Percentiles rank a stretch among this genome's conserved stretches.
Evolutionary conservation across 1,140 invertebrate species (phyloP).

Genomic region (Drosophila lini): DNA sequence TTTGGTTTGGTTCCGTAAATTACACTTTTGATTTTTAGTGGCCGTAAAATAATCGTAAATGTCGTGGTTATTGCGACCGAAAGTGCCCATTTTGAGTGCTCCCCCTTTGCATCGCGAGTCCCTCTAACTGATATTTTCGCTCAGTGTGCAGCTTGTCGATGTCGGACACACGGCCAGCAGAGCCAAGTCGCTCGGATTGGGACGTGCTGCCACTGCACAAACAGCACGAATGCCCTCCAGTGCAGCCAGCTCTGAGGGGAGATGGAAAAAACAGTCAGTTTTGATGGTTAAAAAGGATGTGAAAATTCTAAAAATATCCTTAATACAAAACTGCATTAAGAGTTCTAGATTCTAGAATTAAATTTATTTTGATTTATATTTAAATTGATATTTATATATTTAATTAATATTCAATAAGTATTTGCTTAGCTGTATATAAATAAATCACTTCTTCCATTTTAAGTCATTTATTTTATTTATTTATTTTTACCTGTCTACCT

Average conservation of each 20-base stretch:
- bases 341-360: neutral
- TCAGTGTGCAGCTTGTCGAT: constrained; percentile 67
- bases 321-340: accelerated
- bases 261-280: neutral
- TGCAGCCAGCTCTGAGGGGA: constrained; percentile 12
- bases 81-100: constrained; percentile 80
- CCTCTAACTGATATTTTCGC: constrained; percentile 75
- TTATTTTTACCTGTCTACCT: neutral
- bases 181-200: constrained; percentile 29
- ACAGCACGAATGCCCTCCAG: constrained; percentile 43
- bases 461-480: neutral
- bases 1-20: constrained; percentile 81
- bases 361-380: too few relatives aligned
- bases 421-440: too few relatives aligned
- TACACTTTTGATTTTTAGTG: constrained; percentile 84
- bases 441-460: too few relatives aligned
- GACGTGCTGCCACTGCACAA: constrained; percentile 77
- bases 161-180: constrained; percentile 17
- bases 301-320: neutral
- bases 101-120: constrained; percentile 21
- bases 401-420: neutral
- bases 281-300: neutral
- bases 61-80: constrained; percentile 84
- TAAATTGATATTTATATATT: neutral
- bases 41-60: constrained; percentile 84